Evolutionary conservation across 2,797 vertebrate species (phyloP), one percentile per base, ranked within the genome.

Genomic region (Chiloscyllium punctatum): DNA sequence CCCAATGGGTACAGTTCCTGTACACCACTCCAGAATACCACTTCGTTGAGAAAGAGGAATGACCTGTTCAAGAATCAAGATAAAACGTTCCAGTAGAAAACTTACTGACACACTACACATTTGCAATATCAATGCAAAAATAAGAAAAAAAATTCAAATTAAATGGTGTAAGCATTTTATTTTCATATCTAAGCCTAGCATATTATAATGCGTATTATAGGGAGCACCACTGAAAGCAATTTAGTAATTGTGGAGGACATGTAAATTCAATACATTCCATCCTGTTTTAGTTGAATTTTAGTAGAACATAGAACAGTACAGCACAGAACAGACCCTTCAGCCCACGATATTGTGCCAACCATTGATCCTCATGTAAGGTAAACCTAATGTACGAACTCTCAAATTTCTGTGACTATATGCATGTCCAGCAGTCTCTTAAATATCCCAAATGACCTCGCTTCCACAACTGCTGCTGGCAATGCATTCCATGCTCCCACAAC

Each of bases 11-110:
- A 98, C 97, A 8, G 99, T 99, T 95, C 99, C 99, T 0, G 98
- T 98, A 96, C 99, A 99, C 99, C 99, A 99, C 96, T 99, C 99
- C 13, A 99, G 97, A 95, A 99, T 98, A 0, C 99, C 99, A 3
- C 99, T 99, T 66, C 98, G 97, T 98, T 99, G 99, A 1, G 99
- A 99, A 96, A 99, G 98, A 0, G 99, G 99, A 96, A 99, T 99
- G 97, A 99, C 99, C 99, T 99, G 96, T n/a, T 72, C 94, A 77
- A 74, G 94, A 94, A 51, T n/a, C 25, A 95, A 77, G 4, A 13
- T 15, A 94, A 53, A 30, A 74, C 27, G 53, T 95, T 72, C 69
- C 74, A 2, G 27, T 77, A 30, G 53, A 94, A 74, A 53, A 74
- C 27, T 72, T 7, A 77, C n/a, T 30, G 30, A 68, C 21, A 92